These are phyloP conservation scores for Argyra leucocephala DNA, from an alignment of 2,888 invertebrate genomes.

Conservation along the genomic window DNA sequence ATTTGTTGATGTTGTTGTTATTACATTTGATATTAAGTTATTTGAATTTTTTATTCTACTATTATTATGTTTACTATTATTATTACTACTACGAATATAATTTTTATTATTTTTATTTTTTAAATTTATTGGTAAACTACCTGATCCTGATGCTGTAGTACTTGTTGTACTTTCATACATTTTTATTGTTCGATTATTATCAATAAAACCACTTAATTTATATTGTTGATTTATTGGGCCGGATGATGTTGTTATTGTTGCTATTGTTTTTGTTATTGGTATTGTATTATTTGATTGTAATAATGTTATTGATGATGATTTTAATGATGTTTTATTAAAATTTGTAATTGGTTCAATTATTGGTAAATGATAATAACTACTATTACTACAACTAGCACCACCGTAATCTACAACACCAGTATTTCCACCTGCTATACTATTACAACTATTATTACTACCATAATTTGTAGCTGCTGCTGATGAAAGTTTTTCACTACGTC, in stretches of 20 bases:
- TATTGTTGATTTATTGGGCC: not conserved
- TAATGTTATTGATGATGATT: not conserved
- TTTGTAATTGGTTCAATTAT: not conserved
- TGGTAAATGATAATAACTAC: not conserved
- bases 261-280: not conserved
- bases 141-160: not conserved
- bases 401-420: not conserved
- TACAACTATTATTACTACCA: conserved; percentile 19
- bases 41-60: not conserved
- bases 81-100: not conserved
- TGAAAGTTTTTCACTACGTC: not conserved
- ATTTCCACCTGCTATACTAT: no score
- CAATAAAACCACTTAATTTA: no score
- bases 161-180: not conserved
- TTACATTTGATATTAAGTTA: conserved; percentile 16
- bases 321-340: conserved; percentile 1
- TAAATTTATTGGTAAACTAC: not conserved
- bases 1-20: conserved; percentile 24
- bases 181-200: not conserved
- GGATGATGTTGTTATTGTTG: not conserved
- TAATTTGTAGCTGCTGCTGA: conserved; percentile 25
- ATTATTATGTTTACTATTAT: not conserved
- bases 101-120: not conserved
- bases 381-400: not conserved
- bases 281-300: not conserved